Percentiles rank a stretch among this genome's conserved stretches.
Evolutionary conservation across 2,797 vertebrate species (phyloP).

Genomic region (Karalla daura): DNA sequence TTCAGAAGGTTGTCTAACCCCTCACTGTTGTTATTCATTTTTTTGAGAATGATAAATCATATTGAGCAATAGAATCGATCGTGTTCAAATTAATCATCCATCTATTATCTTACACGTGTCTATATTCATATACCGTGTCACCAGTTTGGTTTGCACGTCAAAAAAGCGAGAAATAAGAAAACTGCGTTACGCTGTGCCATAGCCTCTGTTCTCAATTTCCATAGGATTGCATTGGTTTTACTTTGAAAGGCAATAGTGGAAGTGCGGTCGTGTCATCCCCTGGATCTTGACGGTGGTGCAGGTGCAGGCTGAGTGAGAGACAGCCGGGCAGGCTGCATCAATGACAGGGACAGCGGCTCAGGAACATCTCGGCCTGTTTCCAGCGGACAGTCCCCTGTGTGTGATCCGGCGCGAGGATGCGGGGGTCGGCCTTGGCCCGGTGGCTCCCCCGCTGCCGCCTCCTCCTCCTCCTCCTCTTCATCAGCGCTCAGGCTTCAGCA

Average conservation of each 20-base stretch:
- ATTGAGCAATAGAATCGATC: too few relatives aligned
- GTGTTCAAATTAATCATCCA: too few relatives aligned
- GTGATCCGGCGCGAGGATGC: slow-evolving; percentile 70
- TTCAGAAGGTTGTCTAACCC: too few relatives aligned
- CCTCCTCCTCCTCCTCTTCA: slow-evolving; percentile 57
- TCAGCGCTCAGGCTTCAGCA: slow-evolving; percentile 42
- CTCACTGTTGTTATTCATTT: too few relatives aligned
- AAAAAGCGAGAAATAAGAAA: too few relatives aligned
- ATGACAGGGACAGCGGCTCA: slow-evolving; percentile 44
- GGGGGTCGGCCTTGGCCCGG: slow-evolving; percentile 50
- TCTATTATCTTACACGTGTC: too few relatives aligned
- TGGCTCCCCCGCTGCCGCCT: slow-evolving; percentile 50
- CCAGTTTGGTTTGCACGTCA: too few relatives aligned
- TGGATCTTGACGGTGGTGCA: not conserved
- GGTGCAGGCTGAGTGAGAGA: slow-evolving; percentile 17
- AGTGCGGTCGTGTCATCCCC: accelerated
- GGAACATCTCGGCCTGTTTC: slow-evolving; percentile 29
- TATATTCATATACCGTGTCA: too few relatives aligned
- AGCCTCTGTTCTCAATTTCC: not conserved
- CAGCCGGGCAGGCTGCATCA: slow-evolving; percentile 46
- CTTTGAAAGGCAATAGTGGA: slow-evolving; percentile 38
- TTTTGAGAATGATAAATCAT: too few relatives aligned
- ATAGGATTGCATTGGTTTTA: slow-evolving; percentile 18
- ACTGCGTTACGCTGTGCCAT: not conserved
- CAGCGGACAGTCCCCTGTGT: slow-evolving; percentile 41